Conservation (phyloP, 2,888 invertebrate species). For the Argyra leucocephala region DNA sequence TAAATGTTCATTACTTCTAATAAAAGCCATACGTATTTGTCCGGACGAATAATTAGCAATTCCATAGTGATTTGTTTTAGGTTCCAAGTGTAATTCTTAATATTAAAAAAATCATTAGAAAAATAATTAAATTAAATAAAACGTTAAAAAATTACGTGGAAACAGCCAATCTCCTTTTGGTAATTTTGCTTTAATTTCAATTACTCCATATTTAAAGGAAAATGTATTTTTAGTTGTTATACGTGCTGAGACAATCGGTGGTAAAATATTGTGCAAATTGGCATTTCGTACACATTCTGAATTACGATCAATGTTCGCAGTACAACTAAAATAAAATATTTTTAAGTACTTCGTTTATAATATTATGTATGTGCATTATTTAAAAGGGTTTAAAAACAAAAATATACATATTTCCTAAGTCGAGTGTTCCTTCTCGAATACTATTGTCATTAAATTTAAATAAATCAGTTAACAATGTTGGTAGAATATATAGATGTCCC, state of each 20-base stretch:
- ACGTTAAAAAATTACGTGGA: conserved; percentile 49
- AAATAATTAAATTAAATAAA: conserved; percentile 8
- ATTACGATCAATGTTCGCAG: conserved; percentile 40
- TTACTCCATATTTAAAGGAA: conserved; percentile 58
- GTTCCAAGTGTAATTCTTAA: conserved; percentile 55
- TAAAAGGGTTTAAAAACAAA: no score
- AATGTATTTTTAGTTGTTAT: conserved; percentile 54
- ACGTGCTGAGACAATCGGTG: conserved; percentile 57
- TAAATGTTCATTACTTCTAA: conserved; percentile 51
- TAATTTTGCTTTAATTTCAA: conserved; percentile 60
- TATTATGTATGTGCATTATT: no score
- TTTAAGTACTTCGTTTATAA: background rate
- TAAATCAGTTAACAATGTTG: conserved; percentile 28
- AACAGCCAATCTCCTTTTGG: conserved; percentile 70
- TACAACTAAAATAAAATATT: conserved; percentile 38
- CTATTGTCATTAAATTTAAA: conserved; percentile 25
- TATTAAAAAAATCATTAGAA: conserved; percentile 15
- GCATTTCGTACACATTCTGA: conserved; percentile 30
- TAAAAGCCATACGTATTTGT: conserved; percentile 60
- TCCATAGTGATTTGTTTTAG: conserved; percentile 53
- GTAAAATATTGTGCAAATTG: conserved; percentile 48
- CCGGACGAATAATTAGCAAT: conserved; percentile 51
- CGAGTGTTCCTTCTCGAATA: conserved; percentile 28
- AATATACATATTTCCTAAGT: conserved; percentile 33
- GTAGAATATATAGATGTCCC: conserved; percentile 34